These are phyloP conservation scores for Melozone crissalis DNA, from an alignment of 2,113 vertebrate species.

Conservation along the genomic window DNA sequence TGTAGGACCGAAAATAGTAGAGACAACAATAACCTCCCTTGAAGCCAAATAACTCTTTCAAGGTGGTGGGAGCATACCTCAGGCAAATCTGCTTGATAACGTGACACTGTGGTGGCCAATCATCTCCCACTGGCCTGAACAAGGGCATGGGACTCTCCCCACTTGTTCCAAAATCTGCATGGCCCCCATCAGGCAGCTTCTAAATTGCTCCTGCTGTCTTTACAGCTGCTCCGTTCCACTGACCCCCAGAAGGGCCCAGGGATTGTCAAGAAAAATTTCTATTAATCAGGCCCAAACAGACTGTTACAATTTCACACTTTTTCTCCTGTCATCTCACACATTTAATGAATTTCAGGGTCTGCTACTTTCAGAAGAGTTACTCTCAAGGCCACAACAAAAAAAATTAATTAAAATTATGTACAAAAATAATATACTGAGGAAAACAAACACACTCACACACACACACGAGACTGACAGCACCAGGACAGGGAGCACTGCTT, in stretches of 20 bases:
- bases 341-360: conserved; percentile 76
- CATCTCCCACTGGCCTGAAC: conserved; percentile 50
- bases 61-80: conserved; percentile 31
- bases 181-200: conserved; percentile 66
- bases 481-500: conserved; percentile 10
- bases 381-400: conserved; percentile 27
- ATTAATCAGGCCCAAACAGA: conserved; percentile 83
- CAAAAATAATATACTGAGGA: neutral
- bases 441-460: neutral
- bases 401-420: neutral
- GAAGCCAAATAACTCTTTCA: neutral
- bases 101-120: conserved; percentile 47
- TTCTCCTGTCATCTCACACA: conserved; percentile 79
- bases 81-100: conserved; percentile 65
- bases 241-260: conserved; percentile 78
- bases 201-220: conserved; percentile 81
- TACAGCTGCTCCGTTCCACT: conserved; percentile 84
- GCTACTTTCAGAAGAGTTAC: conserved; percentile 71
- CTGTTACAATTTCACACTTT: conserved; percentile 86
- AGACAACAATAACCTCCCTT: neutral
- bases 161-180: conserved; percentile 65
- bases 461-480: neutral
- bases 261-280: conserved; percentile 80
- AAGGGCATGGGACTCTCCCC: conserved; percentile 70
- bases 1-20: neutral